Base-by-base conservation (phyloP, 2,113 vertebrate species). In the Nothoprocta pentlandii region DNA sequence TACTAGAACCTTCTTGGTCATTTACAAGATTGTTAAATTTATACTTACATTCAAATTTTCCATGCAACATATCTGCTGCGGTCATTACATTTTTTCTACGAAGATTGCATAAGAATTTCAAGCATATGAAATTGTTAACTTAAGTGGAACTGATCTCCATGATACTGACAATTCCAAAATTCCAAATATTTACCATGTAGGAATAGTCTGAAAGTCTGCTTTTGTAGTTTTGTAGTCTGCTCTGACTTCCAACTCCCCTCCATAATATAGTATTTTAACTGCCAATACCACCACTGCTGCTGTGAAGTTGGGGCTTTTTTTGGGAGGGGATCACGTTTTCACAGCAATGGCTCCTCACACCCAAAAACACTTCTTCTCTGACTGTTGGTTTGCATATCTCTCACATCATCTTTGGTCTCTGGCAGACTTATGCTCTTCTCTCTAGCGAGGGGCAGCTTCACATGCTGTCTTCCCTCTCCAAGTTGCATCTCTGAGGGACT, bases 241-340 rank as follows among this genome's bases (percentile, higher is more conserved):
- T 19, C 39, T 4, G 2, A 44, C 7, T 67, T 71, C 64, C 58
- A 10, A 70, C 4, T 1, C 30, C 8, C 7, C 26, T 28, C 25
- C 16, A 25, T 10, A 9, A 14, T 0, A 2, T 25, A 49, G 1
- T 32, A 17, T 20, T 67, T 87, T 16, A 59, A 44, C 16, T 10
- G 11, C 56, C 32, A 53, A 15, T 21, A 39, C 10, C 25, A 44
- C 12, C 66, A 53, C 6, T 15, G 14, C 0, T 0, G 16, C 32
- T 25, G 49, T 36, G 42, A 22, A 26, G 14, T 39, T 39, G 36
- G 36, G 36, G 15, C 10, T 44, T 44, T 44, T 44, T 44, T 44
- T 44, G 6, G 8, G 17, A 14, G 36, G 8, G 36, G 8, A 46
- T 46, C 7, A 44, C 14, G 20, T 47, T 47, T 47, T 47, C 28